A percentile compares a stretch with the other conserved stretches of the same genome.
Evolutionary conservation across 2,113 vertebrate species (phyloP).

Genomic region (Apaloderma vittatum): DNA sequence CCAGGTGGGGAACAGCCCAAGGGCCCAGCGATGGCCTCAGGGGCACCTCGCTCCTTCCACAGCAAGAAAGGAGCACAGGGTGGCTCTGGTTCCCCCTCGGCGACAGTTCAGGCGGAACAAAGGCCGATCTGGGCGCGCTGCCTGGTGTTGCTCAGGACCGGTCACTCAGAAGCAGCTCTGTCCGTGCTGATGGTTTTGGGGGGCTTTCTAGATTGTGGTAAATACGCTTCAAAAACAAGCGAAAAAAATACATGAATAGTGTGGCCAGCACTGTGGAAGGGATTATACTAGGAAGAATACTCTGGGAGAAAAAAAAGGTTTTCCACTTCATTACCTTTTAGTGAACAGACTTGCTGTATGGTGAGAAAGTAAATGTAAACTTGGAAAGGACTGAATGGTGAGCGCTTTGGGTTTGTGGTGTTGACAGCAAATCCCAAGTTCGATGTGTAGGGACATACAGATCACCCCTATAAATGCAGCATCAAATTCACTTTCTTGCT

Average conservation of each 20-base stretch:
- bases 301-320: background rate
- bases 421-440: background rate
- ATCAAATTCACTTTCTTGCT: background rate
- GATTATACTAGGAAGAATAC: background rate
- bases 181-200: background rate
- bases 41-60: fast-evolving
- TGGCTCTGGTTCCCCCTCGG: fast-evolving
- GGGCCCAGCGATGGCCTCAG: fast-evolving
- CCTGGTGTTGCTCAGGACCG: fast-evolving
- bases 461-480: background rate
- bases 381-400: background rate
- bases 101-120: fast-evolving
- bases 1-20: background rate
- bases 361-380: background rate
- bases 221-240: background rate
- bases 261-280: background rate
- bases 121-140: fast-evolving
- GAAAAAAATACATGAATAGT: background rate
- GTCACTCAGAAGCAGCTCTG: background rate
- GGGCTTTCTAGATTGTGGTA: background rate
- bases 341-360: background rate
- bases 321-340: background rate
- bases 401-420: background rate
- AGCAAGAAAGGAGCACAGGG: fast-evolving
- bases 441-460: background rate